Evolutionary conservation across 2,113 vertebrate species (phyloP).

Genomic region (Aptenodytes patagonicus): DNA sequence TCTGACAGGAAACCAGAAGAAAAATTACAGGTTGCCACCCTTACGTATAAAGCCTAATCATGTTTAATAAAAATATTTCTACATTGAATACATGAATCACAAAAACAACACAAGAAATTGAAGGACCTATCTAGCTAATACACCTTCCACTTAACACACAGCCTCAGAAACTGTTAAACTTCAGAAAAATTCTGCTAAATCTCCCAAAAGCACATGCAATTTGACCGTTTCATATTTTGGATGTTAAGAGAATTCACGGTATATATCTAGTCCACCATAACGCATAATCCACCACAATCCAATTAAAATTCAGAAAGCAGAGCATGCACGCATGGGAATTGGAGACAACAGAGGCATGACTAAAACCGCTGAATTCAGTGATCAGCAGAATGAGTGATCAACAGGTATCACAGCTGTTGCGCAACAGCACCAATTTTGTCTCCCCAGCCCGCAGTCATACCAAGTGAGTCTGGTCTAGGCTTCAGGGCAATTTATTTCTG

Average conservation of each 20-base stretch:
- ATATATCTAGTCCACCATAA: background rate
- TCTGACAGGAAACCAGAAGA: slow-evolving; percentile 15
- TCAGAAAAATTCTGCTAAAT: background rate
- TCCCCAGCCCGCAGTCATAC: background rate
- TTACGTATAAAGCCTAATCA: background rate
- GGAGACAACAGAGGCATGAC: background rate
- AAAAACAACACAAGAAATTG: background rate
- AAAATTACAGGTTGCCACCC: slow-evolving; percentile 7
- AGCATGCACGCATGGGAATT: background rate
- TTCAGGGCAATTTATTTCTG: background rate
- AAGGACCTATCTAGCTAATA: background rate
- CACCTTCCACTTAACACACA: background rate
- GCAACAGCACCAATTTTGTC: background rate
- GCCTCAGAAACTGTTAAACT: background rate
- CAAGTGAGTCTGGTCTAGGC: accelerated
- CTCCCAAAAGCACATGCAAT: background rate
- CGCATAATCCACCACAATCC: background rate
- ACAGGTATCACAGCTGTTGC: background rate
- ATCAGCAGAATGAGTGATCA: background rate
- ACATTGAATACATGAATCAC: background rate
- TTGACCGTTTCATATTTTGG: background rate
- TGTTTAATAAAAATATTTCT: background rate
- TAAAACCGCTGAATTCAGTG: background rate
- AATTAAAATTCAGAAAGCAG: background rate
- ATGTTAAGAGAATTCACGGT: background rate